Base-by-base conservation (phyloP, 2,113 vertebrate species). In the Poeciliopsis retropinna region DNA sequence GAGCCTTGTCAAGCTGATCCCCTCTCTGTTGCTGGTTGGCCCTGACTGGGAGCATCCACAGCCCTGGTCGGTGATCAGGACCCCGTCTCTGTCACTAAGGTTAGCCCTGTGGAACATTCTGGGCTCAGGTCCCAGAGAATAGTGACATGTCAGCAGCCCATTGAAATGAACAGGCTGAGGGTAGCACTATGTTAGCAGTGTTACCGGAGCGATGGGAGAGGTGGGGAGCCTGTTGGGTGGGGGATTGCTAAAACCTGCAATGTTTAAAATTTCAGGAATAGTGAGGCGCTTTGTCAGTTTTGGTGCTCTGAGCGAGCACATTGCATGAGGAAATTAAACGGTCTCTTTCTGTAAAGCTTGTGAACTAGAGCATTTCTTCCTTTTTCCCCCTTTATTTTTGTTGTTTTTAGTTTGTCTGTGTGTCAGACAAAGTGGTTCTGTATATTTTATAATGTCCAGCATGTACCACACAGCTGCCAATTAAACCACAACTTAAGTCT, bases 131-230 rank as follows among this genome's bases (percentile, higher is more conserved):
- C 93, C 94, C 91, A 92, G 86, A 87, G 87, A 94, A 94, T 93
- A 94, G 88, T 94, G 93, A 90, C 90, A 87, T 92, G 94, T 94
- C 94, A 95, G 94, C 94, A 95, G 89, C 87, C 90, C 86, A 89
- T 94, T 95, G 80, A 94, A 92, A 94, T 75, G 89, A 94, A 93
- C 89, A 89, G 93, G 93, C 93, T 94, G 93, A 94, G 91, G 85
- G 83, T 91, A 90, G 92, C 92, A 94, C 86, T 93, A 91, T 94
- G 89, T 92, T 90, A 74, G 88, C 85, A 30, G 82, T 81, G 81
- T 79, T 83, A 84, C 77, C 44, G 22, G 29, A 77, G 29, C 28
- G 83, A 65, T 2, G 34, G 34, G 14, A 3, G 25, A 15, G 34
- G 34, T 57, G 60, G 81, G 47, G 82, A 66, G 39, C 13, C 77